Conservation (phyloP, 2,797 vertebrate species). For the Argya squamiceps region DNA sequence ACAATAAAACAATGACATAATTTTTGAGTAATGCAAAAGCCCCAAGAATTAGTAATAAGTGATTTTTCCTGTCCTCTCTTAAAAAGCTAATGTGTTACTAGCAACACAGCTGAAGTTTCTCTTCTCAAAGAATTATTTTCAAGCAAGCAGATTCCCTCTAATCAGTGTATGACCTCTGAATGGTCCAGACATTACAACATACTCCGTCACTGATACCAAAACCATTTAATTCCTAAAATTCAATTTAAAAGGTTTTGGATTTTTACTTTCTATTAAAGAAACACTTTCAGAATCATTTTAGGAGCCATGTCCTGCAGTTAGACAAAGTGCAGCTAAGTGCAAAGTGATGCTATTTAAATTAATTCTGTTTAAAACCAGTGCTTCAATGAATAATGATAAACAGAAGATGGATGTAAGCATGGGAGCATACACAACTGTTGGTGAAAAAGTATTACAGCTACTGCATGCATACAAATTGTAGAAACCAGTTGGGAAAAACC, state of each 20-base stretch:
- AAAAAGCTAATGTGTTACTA: background rate
- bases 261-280: background rate
- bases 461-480: background rate
- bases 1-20: background rate
- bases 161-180: background rate
- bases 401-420: background rate
- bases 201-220: background rate
- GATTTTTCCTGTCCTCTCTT: background rate
- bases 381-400: background rate
- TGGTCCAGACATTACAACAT: constrained; percentile 37
- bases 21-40: background rate
- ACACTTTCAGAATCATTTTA: background rate
- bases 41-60: background rate
- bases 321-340: background rate
- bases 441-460: background rate
- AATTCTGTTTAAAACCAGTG: background rate
- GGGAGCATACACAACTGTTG: background rate
- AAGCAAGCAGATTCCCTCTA: background rate
- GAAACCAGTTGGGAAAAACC: background rate
- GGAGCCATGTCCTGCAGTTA: background rate
- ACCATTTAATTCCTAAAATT: constrained; percentile 10
- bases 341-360: background rate
- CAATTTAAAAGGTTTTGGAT: background rate
- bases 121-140: background rate
- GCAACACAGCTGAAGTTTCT: background rate